Conservation (phyloP, 2,797 vertebrate species). For the Acanthurus leucopareius region DNA sequence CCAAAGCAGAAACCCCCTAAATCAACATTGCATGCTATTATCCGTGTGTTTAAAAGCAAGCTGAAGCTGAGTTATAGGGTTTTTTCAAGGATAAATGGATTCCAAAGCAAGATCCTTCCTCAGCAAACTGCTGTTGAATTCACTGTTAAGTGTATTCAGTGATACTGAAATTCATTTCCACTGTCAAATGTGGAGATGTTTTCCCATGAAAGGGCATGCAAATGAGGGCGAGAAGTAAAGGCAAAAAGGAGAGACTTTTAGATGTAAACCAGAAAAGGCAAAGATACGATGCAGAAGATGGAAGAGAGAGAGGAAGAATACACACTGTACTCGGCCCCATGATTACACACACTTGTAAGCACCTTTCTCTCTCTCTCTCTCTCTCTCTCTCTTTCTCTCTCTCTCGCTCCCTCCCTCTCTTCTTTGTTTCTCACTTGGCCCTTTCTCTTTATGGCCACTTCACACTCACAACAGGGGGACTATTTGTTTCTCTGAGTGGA, state of each 20-base stretch:
- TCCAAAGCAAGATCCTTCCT: conserved; percentile 59
- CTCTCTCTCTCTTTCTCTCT: background rate
- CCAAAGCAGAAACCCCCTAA: conserved; percentile 62
- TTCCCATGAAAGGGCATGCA: conserved; percentile 46
- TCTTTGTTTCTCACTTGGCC: conserved; percentile 40
- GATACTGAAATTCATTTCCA: conserved; percentile 57
- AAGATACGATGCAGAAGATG: conserved; percentile 23
- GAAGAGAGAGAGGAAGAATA: conserved; percentile 6
- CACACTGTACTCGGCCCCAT: conserved; percentile 22
- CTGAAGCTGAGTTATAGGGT: conserved; percentile 49
- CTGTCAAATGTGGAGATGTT: conserved; percentile 44
- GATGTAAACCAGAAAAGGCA: conserved; percentile 21
- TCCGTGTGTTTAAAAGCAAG: conserved; percentile 64
- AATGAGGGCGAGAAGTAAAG: conserved; percentile 39
- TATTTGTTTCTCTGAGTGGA: conserved; percentile 79
- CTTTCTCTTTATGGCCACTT: conserved; percentile 68
- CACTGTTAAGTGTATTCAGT: conserved; percentile 46
- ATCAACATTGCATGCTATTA: conserved; percentile 59
- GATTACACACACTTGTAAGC: conserved; percentile 16
- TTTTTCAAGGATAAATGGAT: conserved; percentile 62
- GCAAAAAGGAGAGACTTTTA: conserved; percentile 18
- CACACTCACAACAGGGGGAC: conserved; percentile 70
- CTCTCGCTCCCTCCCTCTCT: background rate
- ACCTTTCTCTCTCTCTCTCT: background rate
- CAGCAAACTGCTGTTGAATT: conserved; percentile 61